Evolutionary conservation across 2,113 vertebrate species (phyloP).

Genomic region (Phyllostomus hastatus): DNA sequence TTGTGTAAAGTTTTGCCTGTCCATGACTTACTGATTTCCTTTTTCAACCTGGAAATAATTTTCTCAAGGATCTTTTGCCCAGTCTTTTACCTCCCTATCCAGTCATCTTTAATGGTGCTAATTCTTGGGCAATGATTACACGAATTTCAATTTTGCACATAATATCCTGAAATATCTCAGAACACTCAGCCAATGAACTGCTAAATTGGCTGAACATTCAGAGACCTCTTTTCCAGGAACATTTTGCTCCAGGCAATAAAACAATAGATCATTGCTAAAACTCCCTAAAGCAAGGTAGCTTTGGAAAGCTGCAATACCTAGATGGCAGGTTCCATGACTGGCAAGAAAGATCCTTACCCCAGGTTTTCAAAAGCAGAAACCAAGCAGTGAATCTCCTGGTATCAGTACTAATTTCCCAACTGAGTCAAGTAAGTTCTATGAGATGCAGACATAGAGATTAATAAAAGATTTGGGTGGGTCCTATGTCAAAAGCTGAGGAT

Average conservation of each 20-base stretch:
- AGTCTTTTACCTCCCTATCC: background rate
- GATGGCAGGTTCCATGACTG: background rate
- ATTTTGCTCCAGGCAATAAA: slow-evolving; percentile 35
- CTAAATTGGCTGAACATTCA: background rate
- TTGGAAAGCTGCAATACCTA: background rate
- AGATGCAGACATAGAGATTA: background rate
- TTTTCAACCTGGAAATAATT: slow-evolving; percentile 31
- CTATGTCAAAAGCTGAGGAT: background rate
- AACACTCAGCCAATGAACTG: background rate
- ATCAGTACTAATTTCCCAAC: background rate
- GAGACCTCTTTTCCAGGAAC: slow-evolving; percentile 30
- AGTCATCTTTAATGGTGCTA: background rate
- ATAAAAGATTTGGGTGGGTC: background rate
- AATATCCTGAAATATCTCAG: slow-evolving; percentile 32
- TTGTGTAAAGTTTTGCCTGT: background rate
- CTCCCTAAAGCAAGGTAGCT: slow-evolving; percentile 14
- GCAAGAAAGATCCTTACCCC: background rate
- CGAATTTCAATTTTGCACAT: slow-evolving; percentile 19
- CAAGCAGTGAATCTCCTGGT: background rate
- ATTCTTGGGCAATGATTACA: slow-evolving; percentile 12
- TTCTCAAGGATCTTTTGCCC: background rate
- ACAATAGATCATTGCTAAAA: background rate
- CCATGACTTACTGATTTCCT: background rate
- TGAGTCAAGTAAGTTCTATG: background rate
- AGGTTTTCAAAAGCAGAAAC: slow-evolving; percentile 27